Evolutionary conservation across 1,140 invertebrate genomes (phyloP).

Genomic region (Zaprionus davidi): DNA sequence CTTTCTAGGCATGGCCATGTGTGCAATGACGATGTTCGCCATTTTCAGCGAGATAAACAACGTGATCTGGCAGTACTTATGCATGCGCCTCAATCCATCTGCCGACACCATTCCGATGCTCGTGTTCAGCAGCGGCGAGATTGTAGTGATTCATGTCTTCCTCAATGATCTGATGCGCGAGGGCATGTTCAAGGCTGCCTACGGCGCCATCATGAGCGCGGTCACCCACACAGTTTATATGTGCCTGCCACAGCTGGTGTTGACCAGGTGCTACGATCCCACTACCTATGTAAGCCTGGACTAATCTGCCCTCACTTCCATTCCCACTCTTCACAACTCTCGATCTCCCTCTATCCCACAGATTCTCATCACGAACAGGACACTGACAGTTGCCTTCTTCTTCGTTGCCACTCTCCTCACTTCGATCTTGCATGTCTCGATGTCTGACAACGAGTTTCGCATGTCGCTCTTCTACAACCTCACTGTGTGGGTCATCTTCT

Average conservation of each 20-base stretch:
- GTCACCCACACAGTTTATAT: slow-evolving; percentile 31
- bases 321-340: neutral
- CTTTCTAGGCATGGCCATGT: slow-evolving; percentile 7
- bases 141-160: slow-evolving; percentile 7
- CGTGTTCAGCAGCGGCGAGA: slow-evolving; percentile 27
- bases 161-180: slow-evolving; percentile 13
- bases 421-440: slow-evolving; percentile 42
- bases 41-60: slow-evolving; percentile 41
- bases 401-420: slow-evolving; percentile 16
- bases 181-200: slow-evolving; percentile 32
- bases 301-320: neutral
- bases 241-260: slow-evolving; percentile 29
- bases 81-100: slow-evolving; percentile 2
- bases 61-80: slow-evolving; percentile 49
- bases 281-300: slow-evolving; percentile 12
- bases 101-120: slow-evolving; percentile 28
- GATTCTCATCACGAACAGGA: slow-evolving; percentile 30
- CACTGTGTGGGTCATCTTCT: neutral
- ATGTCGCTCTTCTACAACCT: slow-evolving; percentile 46
- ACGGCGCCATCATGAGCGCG: slow-evolving; percentile 34
- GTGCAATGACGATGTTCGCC: slow-evolving; percentile 16
- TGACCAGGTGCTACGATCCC: slow-evolving; percentile 29
- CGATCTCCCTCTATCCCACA: neutral
- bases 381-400: slow-evolving; percentile 20
- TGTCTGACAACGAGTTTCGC: slow-evolving; percentile 56